Evolutionary conservation across 2,113 vertebrate genomes (phyloP).

Genomic region (Scopus umbretta): DNA sequence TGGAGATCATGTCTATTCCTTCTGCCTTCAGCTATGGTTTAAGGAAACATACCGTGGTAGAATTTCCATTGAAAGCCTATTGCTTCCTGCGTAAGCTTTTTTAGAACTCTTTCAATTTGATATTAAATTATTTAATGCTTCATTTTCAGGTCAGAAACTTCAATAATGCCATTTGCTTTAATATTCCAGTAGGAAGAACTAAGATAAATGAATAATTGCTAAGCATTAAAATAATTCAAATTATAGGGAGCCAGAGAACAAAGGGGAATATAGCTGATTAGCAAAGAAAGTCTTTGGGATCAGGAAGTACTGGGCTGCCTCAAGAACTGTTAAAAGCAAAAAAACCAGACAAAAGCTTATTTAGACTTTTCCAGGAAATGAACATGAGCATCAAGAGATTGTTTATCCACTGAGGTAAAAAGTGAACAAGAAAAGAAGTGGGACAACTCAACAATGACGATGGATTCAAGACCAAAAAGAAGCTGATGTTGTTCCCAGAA

Average conservation of each 20-base stretch:
- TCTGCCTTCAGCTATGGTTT: neutral
- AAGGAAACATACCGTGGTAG: neutral
- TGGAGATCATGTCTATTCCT: neutral
- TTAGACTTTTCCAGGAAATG: neutral
- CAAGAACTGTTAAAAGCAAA: neutral
- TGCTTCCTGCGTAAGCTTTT: neutral
- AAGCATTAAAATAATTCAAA: neutral
- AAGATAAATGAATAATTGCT: neutral
- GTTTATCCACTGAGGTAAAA: neutral
- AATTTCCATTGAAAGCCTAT: neutral
- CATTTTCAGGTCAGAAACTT: neutral
- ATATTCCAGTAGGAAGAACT: neutral
- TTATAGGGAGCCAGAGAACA: neutral
- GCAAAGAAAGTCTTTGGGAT: neutral
- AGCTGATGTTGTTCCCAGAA: neutral
- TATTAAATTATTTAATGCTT: neutral
- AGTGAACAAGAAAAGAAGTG: neutral
- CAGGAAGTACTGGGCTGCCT: neutral
- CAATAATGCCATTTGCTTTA: neutral
- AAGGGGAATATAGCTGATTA: neutral
- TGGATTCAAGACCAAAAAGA: neutral
- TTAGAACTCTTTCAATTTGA: neutral
- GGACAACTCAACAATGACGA: neutral
- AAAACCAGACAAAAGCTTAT: neutral
- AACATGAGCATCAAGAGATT: neutral